phyloP scores from a whole-genome alignment of 2,888 invertebrate species.

The Mythimna impura region DNA sequence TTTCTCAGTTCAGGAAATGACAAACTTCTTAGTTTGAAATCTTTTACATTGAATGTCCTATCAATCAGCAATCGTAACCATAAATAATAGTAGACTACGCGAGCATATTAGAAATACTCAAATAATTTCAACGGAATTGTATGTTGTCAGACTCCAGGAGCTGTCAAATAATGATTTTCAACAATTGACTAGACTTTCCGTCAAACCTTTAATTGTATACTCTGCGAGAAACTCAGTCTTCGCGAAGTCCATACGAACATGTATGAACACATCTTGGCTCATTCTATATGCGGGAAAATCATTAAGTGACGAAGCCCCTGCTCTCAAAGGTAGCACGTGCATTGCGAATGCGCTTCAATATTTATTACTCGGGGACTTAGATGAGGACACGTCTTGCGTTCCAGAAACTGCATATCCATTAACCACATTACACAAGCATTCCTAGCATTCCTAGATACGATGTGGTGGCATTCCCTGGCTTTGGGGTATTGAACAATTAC shows the following conservation, averaged over 20 bases:
- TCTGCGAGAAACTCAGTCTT: not conserved
- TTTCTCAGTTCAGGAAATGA: not conserved
- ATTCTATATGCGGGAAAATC: constrained; percentile 25
- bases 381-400: constrained; percentile 10
- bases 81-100: not conserved
- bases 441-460: not conserved
- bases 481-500: constrained; percentile 7
- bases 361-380: constrained; percentile 37
- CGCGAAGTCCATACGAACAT: not conserved
- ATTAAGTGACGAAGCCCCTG: not conserved
- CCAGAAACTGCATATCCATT: not conserved
- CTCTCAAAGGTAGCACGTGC: constrained; percentile 23
- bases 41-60: not conserved
- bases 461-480: not conserved
- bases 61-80: not conserved
- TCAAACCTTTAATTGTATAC: not conserved
- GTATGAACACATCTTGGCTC: constrained; percentile 3
- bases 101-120: not conserved
- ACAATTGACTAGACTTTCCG: too few relatives aligned
- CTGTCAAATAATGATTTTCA: not conserved
- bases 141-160: not conserved
- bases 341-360: constrained; percentile 37
- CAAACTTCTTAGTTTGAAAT: not conserved
- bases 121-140: not conserved
- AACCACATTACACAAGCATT: constrained; percentile 9